Percentiles rank a stretch among this genome's conserved stretches.
phyloP scores from a whole-genome alignment of 2,888 invertebrate species.

The Lasioglossum malachurum region DNA sequence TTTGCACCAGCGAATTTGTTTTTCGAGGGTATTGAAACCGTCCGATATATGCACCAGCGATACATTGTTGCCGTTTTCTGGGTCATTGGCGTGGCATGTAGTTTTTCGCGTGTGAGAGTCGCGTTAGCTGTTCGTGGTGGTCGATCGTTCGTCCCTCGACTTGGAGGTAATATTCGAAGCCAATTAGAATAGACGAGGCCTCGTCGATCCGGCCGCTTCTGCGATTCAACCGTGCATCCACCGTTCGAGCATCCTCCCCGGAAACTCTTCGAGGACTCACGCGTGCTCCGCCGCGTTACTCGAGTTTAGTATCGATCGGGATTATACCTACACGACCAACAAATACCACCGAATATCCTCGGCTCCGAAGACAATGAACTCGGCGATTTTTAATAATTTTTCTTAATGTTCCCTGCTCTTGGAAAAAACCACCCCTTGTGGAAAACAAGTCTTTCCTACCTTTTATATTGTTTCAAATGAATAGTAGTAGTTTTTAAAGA shows the following conservation, averaged over 20 bases:
- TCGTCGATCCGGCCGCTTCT: conserved; percentile 35
- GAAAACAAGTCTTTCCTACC: not conserved
- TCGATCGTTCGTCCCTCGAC: conserved; percentile 65
- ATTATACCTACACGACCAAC: not conserved
- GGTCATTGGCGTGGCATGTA: conserved; percentile 59
- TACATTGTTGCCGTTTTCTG: conserved; percentile 47
- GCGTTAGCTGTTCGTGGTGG: conserved; percentile 46
- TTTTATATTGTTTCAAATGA: not conserved
- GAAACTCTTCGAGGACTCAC: conserved; percentile 16
- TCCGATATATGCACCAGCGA: not conserved
- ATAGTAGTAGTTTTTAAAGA: not conserved
- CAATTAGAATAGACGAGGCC: conserved; percentile 59
- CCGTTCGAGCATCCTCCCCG: conserved; percentile 21
- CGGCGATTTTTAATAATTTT: not conserved
- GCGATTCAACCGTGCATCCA: conserved; percentile 43
- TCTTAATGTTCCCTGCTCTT: not conserved
- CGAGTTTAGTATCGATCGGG: conserved; percentile 31
- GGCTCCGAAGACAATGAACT: not conserved
- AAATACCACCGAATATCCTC: not conserved
- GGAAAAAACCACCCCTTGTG: not conserved
- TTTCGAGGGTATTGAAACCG: not conserved
- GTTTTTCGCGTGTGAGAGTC: conserved; percentile 56
- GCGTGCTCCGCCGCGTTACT: conserved; percentile 8
- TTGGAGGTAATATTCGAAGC: conserved; percentile 57
- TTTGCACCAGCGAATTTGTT: not conserved